Percentiles rank a stretch among this genome's conserved stretches.
These are phyloP conservation scores for Lethenteron reissneri DNA, from an alignment of 2,113 vertebrate genomes.

Conservation along the genomic window DNA sequence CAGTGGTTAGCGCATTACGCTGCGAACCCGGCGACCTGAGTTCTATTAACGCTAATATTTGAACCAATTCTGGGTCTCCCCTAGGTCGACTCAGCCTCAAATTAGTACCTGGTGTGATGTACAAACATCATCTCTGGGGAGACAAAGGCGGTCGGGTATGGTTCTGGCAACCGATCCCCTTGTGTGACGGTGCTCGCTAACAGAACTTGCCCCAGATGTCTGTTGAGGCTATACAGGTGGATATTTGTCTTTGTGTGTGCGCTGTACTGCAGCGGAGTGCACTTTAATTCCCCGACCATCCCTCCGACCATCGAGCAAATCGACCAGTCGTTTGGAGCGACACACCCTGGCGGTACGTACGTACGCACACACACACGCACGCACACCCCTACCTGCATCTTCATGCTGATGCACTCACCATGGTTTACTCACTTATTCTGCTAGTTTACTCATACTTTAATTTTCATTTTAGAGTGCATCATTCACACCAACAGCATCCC, in stretches of 20 bases:
- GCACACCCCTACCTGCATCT: too few relatives aligned
- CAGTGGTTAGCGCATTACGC: too few relatives aligned
- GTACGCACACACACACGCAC: not conserved
- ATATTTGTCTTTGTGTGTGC: slow-evolving; percentile 4
- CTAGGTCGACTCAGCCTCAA: not conserved
- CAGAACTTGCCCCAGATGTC: not conserved
- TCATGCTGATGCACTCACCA: too few relatives aligned
- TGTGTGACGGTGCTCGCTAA: not conserved
- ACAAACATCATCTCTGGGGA: not conserved
- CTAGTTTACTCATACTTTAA: too few relatives aligned
- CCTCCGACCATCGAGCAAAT: slow-evolving; percentile 97
- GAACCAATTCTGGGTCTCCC: too few relatives aligned
- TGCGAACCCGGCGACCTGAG: too few relatives aligned
- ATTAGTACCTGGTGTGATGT: not conserved
- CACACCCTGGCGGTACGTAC: slow-evolving; percentile 80
- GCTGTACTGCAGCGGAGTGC: slow-evolving; percentile 57
- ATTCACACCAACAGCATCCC: too few relatives aligned
- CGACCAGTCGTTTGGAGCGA: slow-evolving; percentile 96
- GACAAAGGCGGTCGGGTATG: not conserved
- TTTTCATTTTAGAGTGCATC: too few relatives aligned
- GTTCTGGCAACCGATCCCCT: not conserved
- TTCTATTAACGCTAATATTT: too few relatives aligned
- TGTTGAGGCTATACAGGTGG: not conserved
- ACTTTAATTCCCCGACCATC: slow-evolving; percentile 97
- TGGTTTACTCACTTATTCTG: too few relatives aligned